These are phyloP conservation scores for Eupithecia insigniata DNA, from an alignment of 2,888 invertebrate genomes.

Conservation along the genomic window DNA sequence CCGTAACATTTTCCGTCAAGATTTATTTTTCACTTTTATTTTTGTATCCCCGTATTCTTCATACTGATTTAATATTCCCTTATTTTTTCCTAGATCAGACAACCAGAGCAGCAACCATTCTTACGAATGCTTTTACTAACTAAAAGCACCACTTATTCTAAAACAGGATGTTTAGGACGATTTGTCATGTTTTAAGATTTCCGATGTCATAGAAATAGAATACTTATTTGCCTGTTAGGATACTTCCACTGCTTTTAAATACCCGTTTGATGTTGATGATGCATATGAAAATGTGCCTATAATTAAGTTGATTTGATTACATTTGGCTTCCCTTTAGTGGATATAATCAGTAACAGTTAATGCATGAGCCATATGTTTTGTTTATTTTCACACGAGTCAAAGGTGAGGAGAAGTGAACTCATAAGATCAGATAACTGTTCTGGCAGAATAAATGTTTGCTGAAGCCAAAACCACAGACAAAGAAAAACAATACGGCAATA, in stretches of 20 bases:
- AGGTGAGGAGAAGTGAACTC: slow-evolving; percentile 31
- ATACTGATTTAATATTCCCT: neutral
- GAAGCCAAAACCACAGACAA: neutral
- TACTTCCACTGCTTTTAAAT: neutral
- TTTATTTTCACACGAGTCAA: slow-evolving; percentile 34
- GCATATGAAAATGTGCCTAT: neutral
- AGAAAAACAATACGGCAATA: neutral
- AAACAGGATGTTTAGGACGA: neutral
- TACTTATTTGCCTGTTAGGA: neutral
- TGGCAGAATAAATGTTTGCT: neutral
- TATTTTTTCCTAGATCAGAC: neutral
- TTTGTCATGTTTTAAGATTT: neutral
- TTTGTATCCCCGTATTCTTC: neutral
- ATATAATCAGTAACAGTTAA: neutral
- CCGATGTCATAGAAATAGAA: neutral
- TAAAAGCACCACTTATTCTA: neutral
- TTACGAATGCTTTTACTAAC: neutral
- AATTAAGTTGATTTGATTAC: neutral
- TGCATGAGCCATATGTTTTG: neutral
- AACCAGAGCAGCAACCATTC: neutral
- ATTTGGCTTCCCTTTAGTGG: neutral
- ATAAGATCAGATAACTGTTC: neutral
- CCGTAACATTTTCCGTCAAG: too few relatives aligned
- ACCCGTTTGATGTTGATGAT: neutral
- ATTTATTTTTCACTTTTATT: neutral